phyloP scores from a whole-genome alignment of 1,140 invertebrate genomes.

The Latrodectus geometricus region DNA sequence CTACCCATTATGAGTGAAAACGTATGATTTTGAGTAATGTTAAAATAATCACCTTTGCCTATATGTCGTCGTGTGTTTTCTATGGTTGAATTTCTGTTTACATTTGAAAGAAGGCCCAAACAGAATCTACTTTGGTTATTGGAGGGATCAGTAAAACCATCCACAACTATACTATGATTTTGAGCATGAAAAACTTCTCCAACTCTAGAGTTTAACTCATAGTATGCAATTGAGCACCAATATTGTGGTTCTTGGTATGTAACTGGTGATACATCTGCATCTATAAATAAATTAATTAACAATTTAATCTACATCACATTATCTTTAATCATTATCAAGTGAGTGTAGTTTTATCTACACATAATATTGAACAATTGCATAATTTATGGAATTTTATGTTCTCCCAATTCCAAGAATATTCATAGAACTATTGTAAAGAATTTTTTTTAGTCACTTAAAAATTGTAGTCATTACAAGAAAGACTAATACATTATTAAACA shows the following conservation, averaged over 20 bases:
- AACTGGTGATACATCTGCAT: constrained; percentile 68
- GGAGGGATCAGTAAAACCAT: constrained; percentile 72
- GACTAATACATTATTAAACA: too few relatives aligned
- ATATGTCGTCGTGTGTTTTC: constrained; percentile 76
- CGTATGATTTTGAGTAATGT: not conserved
- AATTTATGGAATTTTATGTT: too few relatives aligned
- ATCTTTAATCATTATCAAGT: too few relatives aligned
- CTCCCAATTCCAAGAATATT: too few relatives aligned
- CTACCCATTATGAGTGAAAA: too few relatives aligned
- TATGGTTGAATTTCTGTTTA: constrained; percentile 75
- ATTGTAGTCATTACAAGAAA: too few relatives aligned
- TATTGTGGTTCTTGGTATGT: constrained; percentile 72
- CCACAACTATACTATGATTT: constrained; percentile 70
- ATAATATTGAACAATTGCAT: too few relatives aligned
- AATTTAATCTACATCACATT: too few relatives aligned
- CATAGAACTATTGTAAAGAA: too few relatives aligned
- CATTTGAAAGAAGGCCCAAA: constrained; percentile 74
- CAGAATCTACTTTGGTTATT: constrained; percentile 73
- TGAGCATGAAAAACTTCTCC: constrained; percentile 73
- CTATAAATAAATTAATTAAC: not conserved
- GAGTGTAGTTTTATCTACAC: too few relatives aligned
- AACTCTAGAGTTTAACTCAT: constrained; percentile 74
- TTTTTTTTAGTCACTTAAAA: too few relatives aligned
- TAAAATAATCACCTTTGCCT: constrained; percentile 71
- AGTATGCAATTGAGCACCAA: constrained; percentile 75